Conservation (phyloP, 2,888 invertebrate genomes). For the Aquatica leii region DNA sequence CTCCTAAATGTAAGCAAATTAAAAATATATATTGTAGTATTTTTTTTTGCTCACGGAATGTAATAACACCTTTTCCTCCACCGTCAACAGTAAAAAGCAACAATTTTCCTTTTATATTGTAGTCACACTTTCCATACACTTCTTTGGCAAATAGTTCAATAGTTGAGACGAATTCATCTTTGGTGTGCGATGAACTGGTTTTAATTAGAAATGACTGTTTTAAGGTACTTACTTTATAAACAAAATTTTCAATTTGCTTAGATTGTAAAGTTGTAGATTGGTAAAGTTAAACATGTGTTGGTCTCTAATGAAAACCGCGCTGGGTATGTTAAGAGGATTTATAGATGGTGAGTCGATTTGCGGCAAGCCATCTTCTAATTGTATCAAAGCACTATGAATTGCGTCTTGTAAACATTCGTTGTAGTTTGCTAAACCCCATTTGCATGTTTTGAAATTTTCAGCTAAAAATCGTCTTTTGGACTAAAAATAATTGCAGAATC, state of each 20-base stretch:
- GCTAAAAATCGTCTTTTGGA: conserved; percentile 11
- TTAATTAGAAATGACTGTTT: not conserved
- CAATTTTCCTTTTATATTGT: not conserved
- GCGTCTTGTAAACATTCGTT: conserved; percentile 20
- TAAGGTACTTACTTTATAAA: not conserved
- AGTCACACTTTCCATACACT: not conserved
- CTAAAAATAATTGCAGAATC: not conserved
- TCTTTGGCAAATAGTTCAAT: not conserved
- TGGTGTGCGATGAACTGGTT: not conserved
- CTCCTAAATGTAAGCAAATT: conserved; percentile 11
- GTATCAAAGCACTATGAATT: not conserved
- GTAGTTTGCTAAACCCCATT: conserved; percentile 4
- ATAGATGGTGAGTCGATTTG: not conserved
- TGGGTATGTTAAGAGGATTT: not conserved
- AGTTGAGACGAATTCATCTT: not conserved
- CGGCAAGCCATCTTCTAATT: conserved; percentile 12
- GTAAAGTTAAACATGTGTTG: not conserved
- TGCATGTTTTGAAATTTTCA: conserved; percentile 16
- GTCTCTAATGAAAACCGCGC: not conserved
- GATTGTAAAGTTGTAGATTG: not conserved
- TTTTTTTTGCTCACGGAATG: not conserved
- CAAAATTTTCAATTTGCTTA: not conserved
- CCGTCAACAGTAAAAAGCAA: not conserved
- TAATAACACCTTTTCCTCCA: not conserved
- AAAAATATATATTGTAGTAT: no score